Evolutionary conservation across 2,888 invertebrate genomes (phyloP), one percentile per base, ranked within the genome.

Genomic region (Phyllotreta cruciferae): DNA sequence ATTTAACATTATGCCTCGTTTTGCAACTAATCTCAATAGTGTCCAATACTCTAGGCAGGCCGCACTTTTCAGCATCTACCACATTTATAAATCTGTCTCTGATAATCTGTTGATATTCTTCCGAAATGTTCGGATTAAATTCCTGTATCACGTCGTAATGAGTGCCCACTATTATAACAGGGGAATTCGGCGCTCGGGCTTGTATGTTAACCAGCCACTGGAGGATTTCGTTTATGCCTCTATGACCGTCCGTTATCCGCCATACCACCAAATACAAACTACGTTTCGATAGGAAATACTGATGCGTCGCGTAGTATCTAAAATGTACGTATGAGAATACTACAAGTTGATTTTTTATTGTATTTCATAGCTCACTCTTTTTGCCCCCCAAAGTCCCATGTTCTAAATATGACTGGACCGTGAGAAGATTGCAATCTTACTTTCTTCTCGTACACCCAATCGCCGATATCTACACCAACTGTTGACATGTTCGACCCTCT

Each of bases 351-450:
- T 49, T 24, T 49, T 49, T 24, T 3, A 2, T 35, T 24, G 35
- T 52, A n/a, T 10, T 1, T 35, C 11, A 10, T 52, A 14, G 36
- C 84, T 82, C 73, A 90, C 87, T 99, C 98, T 77, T 91, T 90
- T 83, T 98, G 98, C 0, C 98, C 98, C 3, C 98, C 98, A 82
- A 99, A 99, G 82, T 99, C 99, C 98, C 98, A 99, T 0, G 98
- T 98, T 57, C 97, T 84, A 82, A 96, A 96, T 34, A 93, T 90
- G 56, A 97, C 91, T 0, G 96, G 91, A 0, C 93, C 93, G 75
- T 89, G 88, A 0, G 88, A 86, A 0, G 88, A 88, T 39, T 87
- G 88, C 1, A 93, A 89, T 24, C 92, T 84, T 6, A 89, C 84
- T 77, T 92, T 89, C 77, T 93, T 93, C 79, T 96, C 96, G 79